Base-by-base conservation (phyloP, 2,888 invertebrate species). In the Agonopterix arenella region DNA sequence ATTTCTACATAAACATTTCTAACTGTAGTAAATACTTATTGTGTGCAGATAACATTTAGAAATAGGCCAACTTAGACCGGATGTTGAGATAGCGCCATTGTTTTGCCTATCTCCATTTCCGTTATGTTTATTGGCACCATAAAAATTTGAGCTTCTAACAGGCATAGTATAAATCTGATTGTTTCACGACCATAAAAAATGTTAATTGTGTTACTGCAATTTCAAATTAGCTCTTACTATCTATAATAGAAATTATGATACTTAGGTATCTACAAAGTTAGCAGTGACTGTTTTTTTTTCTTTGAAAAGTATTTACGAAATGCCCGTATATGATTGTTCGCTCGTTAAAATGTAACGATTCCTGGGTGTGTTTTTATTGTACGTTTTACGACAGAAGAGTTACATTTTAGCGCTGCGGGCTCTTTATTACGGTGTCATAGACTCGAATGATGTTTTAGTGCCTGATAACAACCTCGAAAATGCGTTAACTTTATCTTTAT, bases 401-500 rank as follows among this genome's bases (percentile, higher is more conserved):
- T 77, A 86, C 88, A 81, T 84, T 88, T 88, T 86, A 88, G 88
- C 85, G 84, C 81, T 88, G 89, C 88, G 88, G 88, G 88, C 78
- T 57, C 70, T 88, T 88, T 86, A 86, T 81, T 74, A 67, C 79
- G 65, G 73, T 80, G 79, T 80, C 84, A 82, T 86, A 86, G 85
- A 80, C 71, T 72, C 74, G 68, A 74, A 73, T 74, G 70, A 72
- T 71, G 79, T 78, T 85, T 88, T 84, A 88, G 81, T 80, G 71
- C 59, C 80, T 80, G 88, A 88, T 88, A 88, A 86, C 84, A 73
- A 81, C 74, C 28, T 78, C 58, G 56, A 61, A 66, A 60, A 60
- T 54, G 66, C 68, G 71, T 66, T 58, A 58, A 54, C 54, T 59
- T 70, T 78, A 72, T 79, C 71, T 73, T 62, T 47, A 63, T 55